Evolutionary conservation across 2,888 invertebrate species (phyloP).

Genomic region (Bhutanitis thaidina): DNA sequence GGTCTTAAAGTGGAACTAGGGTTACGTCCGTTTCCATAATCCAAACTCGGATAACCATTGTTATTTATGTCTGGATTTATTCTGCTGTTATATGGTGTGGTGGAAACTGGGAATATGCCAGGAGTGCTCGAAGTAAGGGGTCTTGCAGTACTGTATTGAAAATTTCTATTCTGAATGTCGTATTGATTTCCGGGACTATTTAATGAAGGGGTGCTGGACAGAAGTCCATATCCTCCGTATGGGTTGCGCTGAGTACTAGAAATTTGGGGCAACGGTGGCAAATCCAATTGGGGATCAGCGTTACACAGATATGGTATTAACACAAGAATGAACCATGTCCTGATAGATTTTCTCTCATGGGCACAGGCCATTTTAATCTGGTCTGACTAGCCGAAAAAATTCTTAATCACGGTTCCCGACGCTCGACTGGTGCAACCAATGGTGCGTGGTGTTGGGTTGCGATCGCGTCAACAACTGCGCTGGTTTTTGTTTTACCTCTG

Average conservation of each 20-base stretch:
- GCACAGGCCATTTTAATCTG: conserved; percentile 51
- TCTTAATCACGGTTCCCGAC: conserved; percentile 21
- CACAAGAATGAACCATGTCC: conserved; percentile 44
- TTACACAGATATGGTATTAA: conserved; percentile 32
- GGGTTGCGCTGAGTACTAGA: conserved; percentile 51
- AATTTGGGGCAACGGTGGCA: conserved; percentile 71
- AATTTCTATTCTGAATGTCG: conserved; percentile 49
- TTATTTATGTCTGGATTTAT: conserved; percentile 71
- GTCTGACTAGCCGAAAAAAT: neutral
- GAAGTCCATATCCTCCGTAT: conserved; percentile 53
- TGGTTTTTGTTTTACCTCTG: conserved; percentile 41
- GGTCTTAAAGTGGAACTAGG: conserved; percentile 50
- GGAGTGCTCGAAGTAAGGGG: conserved; percentile 45
- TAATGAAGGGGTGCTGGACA: conserved; percentile 58
- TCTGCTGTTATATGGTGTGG: conserved; percentile 50
- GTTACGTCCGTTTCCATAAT: conserved; percentile 50
- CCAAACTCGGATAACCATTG: conserved; percentile 62
- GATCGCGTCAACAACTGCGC: conserved; percentile 63
- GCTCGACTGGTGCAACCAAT: conserved; percentile 42
- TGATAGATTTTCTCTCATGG: conserved; percentile 39
- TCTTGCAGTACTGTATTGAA: conserved; percentile 55
- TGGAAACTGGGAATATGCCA: conserved; percentile 55
- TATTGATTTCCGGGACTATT: conserved; percentile 67
- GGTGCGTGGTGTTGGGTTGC: conserved; percentile 64
- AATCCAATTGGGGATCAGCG: conserved; percentile 71